Evolutionary conservation across 2,797 vertebrate genomes (phyloP), one percentile per base, ranked within the genome.

Genomic region (Geotria australis): DNA sequence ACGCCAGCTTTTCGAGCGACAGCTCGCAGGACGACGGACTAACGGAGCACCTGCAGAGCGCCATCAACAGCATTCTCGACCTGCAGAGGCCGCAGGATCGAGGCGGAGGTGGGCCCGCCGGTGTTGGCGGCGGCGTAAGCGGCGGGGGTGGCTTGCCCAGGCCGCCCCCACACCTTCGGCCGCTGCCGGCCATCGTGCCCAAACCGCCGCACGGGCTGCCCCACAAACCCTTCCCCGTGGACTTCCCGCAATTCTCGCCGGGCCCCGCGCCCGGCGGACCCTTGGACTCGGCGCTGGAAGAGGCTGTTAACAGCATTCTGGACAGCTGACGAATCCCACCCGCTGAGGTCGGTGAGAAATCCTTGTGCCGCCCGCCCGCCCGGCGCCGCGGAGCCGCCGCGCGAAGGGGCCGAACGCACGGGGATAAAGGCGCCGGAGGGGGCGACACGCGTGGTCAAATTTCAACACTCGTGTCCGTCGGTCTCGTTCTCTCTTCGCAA

Each of bases 1-100:
- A 86, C 11, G 82, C 86, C 59, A 88, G 83, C 65, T 94, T 94
- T 67, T 89, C 83, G 60, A 93, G 85, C 8, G 82, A 85, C 63
- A 91, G 85, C 65, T 85, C 85, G 0, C 84, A 79, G 2, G 85
- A 91, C 10, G 82, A 86, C 64, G 72, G 79, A 0, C 74, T 93
- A 46, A 85, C 77, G 1, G 79, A 91, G 65, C 85, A 93, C 69
- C 73, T 94, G 14, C 86, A 94, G 73, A 88, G 83, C 12, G 84
- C 86, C 68, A 94, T 94, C 57, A 83, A 94, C 72, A 88, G 83
- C 73, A 94, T 94, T 72, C 78, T 94, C 2, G 89, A 94, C 69
- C 74, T 93, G 57, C 83, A 91, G 68, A 84, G 89, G 69, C 67
- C 77, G 61, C 77, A 79, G 73, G 70, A 61, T 61, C 69, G n/a